phyloP scores from a whole-genome alignment of 2,113 vertebrate genomes.

The Rhinichthys klamathensis region DNA sequence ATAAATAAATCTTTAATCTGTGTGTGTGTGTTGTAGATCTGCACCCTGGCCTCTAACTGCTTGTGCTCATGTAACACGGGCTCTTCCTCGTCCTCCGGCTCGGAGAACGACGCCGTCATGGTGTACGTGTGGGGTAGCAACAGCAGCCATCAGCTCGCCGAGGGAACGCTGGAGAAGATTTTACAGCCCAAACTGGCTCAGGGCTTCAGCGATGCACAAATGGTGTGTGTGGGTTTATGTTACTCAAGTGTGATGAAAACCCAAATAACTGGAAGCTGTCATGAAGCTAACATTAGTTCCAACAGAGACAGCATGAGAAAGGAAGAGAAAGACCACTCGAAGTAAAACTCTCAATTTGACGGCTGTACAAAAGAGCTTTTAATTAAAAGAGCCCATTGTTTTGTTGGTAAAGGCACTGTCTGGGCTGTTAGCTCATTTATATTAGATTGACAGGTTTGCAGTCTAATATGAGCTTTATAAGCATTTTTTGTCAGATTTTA shows the following conservation, averaged over 20 bases:
- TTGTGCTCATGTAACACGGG: slow-evolving; percentile 76
- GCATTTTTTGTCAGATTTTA: too few species aligned
- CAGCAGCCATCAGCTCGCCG: slow-evolving; percentile 83
- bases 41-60: slow-evolving; percentile 79
- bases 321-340: not conserved
- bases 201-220: slow-evolving; percentile 81
- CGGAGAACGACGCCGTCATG: slow-evolving; percentile 71
- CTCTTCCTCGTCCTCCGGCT: slow-evolving; percentile 59
- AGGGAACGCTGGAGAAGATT: slow-evolving; percentile 83
- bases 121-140: slow-evolving; percentile 85
- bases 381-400: not conserved
- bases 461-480: too few species aligned
- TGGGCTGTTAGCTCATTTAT: not conserved
- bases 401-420: not conserved
- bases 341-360: not conserved
- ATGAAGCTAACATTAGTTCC: not conserved
- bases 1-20: not conserved
- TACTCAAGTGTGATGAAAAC: slow-evolving; percentile 10
- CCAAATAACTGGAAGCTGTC: slow-evolving; percentile 8
- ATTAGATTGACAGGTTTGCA: not conserved
- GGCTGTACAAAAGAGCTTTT: not conserved
- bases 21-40: slow-evolving; percentile 69
- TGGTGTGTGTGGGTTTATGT: slow-evolving; percentile 63
- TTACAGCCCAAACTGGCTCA: slow-evolving; percentile 81
- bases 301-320: not conserved